Base-by-base conservation (phyloP, 1,140 invertebrate species). In the Cryptotermes secundus region DNA sequence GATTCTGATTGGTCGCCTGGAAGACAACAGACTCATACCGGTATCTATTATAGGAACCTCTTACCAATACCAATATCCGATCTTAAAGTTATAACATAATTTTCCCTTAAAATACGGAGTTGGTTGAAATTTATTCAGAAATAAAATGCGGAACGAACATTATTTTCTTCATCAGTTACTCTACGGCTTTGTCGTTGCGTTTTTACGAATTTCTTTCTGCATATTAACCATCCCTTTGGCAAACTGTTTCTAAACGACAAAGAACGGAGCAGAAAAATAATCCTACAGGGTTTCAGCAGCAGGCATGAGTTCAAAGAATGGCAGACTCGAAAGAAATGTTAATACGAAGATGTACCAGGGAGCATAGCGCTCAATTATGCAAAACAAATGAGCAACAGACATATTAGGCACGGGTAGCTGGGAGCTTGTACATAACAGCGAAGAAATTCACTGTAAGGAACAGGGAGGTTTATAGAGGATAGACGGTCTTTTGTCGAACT, bases 351-450 rank as follows among this genome's bases (percentile, higher is more conserved):
- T 31, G 59, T 31, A n/a, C 26, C 59, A 72, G 59, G 9, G 59
- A n/a, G 59, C 59, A 72, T 72, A 16, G 7, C 59, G 59, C 31
- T 72, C 59, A 72, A 72, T 72, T 72, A 72, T 72, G 59, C 59
- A 72, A 72, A 72, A 72, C 59, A 72, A 72, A 72, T 72, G 59
- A 72, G 59, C 59, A 72, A 72, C 59, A 72, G 59, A 31, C 59
- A 31, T 72, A 59, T 59, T 59, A 59, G 53, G 19, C 53, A 42
- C 38, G 38, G 38, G 38, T 42, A 14, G 38, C 9, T 42, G 38
- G 38, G 38, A 42, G 19, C 9, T 59, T 31, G 59, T 7, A 72
- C 59, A n/a, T 72, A 72, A 72, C n/a, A n/a, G 59, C 26, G 59
- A 72, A 72, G 59, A 31, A 72, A 72, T 72, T 31, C 26, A 72